Base-by-base conservation (phyloP, 2,888 invertebrate species). In the Diploptera punctata region DNA sequence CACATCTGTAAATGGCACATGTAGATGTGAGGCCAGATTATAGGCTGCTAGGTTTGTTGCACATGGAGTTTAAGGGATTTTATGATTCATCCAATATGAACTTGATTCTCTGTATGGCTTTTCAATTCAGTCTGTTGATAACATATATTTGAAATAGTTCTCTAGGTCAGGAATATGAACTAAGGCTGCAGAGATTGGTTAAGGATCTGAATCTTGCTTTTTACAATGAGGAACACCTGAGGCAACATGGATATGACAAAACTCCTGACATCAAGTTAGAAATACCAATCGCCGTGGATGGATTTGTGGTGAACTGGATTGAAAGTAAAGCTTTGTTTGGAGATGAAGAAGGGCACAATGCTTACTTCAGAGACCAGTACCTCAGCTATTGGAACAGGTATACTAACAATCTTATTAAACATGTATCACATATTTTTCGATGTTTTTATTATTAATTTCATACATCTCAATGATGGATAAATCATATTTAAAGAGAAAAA, bases 311-410 rank as follows among this genome's bases (percentile, higher is more conserved):
- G 0, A 94, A 97, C 81, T 98, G 98, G 98, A 94, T 98, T 74
- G 98, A 98, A 83, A 97, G 97, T 78, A 98, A 98, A 84, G 98
- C 97, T 0, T 87, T 93, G n/a, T 98, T 98, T 86, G 97, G 94
- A 2, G 94, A 95, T 83, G 87, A 89, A 76, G 90, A 91, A 77
- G 89, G 91, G 70, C 97, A 98, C 82, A 87, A 89, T 57, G 90
- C 87, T 13, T 95, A 97, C 82, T 86, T 94, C 68, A 91, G 91
- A 78, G 93, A 94, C 77, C 97, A 98, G 81, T 90, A 94, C 78
- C 86, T 89, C 76, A 94, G 95, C 81, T 98, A 98, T 80, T 94
- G 93, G 91, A 97, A 97, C 81, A 90, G 89, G 86, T 89, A 78
- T 76, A n/a, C n/a, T n/a, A n/a, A n/a, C n/a, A n/a, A n/a, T n/a